These are phyloP conservation scores for Novumbra hubbsi DNA, from an alignment of 2,797 vertebrate genomes.

Conservation along the genomic window DNA sequence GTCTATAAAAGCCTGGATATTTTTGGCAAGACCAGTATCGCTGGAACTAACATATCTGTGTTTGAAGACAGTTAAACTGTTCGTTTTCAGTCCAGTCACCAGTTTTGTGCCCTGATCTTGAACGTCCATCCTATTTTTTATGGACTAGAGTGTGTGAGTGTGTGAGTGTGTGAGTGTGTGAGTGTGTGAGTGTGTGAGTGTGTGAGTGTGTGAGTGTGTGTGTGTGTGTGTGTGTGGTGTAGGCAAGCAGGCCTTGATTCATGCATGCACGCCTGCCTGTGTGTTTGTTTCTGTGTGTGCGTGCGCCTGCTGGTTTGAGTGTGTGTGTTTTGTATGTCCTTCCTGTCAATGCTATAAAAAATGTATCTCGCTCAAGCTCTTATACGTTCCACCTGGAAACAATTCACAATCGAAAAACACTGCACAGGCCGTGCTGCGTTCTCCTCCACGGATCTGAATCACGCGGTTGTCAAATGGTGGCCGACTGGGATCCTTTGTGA, in stretches of 20 bases:
- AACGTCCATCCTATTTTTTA: too few species aligned
- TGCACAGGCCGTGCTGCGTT: neutral
- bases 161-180: neutral
- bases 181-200: conserved; percentile 9
- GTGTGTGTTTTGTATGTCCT: neutral
- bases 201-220: too few species aligned
- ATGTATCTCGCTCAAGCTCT: too few species aligned
- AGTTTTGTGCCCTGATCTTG: too few species aligned
- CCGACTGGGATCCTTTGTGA: neutral
- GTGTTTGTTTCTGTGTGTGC: neutral
- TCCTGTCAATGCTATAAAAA: too few species aligned
- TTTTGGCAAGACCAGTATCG: neutral
- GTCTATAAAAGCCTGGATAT: neutral
- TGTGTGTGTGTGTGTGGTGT: too few species aligned
- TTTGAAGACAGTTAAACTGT: neutral
- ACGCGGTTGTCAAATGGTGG: neutral
- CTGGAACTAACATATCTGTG: neutral
- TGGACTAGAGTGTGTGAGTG: neutral
- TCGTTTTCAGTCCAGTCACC: too few species aligned
- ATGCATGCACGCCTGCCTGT: too few species aligned
- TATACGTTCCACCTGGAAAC: too few species aligned
- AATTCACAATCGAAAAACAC: neutral
- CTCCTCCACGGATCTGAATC: neutral
- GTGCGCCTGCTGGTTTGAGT: neutral
- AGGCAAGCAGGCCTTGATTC: too few species aligned